Evolutionary conservation across 2,888 invertebrate species (phyloP).

Genomic region (Bruchidius siliquastri): DNA sequence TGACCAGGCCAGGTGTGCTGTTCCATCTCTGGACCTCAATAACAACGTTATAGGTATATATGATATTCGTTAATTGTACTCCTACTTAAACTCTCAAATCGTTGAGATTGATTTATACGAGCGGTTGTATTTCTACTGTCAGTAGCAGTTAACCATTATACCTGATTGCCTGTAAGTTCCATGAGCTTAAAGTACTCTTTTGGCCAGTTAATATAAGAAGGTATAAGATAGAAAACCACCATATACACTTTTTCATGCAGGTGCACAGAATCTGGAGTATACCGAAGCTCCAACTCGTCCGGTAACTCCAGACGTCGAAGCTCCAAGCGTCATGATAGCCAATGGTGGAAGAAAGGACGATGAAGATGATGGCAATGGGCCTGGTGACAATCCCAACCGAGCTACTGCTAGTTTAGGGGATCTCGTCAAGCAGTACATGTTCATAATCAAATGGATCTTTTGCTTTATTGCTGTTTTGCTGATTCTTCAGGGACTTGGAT

Average conservation of each 20-base stretch:
- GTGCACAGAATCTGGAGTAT: background rate
- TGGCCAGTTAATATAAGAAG: too few species aligned
- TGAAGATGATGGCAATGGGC: background rate
- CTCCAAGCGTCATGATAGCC: background rate
- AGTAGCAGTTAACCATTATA: too few species aligned
- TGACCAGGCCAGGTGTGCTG: too few species aligned
- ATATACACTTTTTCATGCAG: background rate
- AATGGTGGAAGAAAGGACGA: background rate
- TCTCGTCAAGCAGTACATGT: background rate
- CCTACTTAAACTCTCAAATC: too few species aligned
- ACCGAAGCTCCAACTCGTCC: background rate
- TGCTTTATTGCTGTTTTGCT: background rate
- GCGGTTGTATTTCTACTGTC: too few species aligned
- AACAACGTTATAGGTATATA: too few species aligned
- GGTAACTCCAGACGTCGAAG: background rate
- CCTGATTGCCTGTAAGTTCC: too few species aligned
- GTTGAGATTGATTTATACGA: too few species aligned
- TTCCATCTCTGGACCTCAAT: too few species aligned
- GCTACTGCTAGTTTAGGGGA: background rate
- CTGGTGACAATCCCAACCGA: background rate
- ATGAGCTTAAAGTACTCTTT: too few species aligned
- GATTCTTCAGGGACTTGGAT: background rate
- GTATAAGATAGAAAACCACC: too few species aligned
- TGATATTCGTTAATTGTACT: too few species aligned
- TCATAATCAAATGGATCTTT: background rate